A percentile compares a stretch with the other conserved stretches of the same genome.
Conservation (phyloP, 1,140 invertebrate genomes). For the Caenorhabditis latens region DNA sequence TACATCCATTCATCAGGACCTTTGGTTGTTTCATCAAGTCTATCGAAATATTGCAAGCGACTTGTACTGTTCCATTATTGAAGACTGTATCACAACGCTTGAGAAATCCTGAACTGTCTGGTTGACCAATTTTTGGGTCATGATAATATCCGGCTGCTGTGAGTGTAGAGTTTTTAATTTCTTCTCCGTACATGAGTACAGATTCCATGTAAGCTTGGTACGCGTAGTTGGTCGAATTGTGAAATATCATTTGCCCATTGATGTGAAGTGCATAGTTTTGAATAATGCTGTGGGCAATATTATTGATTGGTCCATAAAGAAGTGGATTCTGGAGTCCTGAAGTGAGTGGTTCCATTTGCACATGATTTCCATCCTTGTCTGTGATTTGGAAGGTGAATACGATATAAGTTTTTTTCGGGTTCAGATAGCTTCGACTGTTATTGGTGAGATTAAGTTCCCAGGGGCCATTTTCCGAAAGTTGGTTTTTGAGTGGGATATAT, state of each 20-base stretch:
- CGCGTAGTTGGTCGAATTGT: background rate
- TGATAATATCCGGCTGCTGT: background rate
- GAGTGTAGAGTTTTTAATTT: background rate
- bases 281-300: background rate
- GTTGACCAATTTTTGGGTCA: background rate
- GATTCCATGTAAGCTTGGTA: background rate
- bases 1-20: background rate
- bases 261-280: background rate
- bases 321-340: background rate
- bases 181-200: background rate
- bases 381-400: background rate
- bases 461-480: background rate
- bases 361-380: background rate
- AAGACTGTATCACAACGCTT: background rate
- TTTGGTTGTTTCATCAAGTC: background rate
- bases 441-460: background rate
- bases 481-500: background rate
- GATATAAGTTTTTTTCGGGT: background rate
- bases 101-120: background rate
- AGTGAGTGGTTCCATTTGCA: no score
- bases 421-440: background rate
- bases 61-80: background rate
- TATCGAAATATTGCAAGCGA: background rate
- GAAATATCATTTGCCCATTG: background rate
- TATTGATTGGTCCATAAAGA: background rate